Percentiles rank a stretch among this genome's conserved stretches.
These are phyloP conservation scores for Willisornis vidua DNA, from an alignment of 2,113 vertebrate species.

Conservation along the genomic window DNA sequence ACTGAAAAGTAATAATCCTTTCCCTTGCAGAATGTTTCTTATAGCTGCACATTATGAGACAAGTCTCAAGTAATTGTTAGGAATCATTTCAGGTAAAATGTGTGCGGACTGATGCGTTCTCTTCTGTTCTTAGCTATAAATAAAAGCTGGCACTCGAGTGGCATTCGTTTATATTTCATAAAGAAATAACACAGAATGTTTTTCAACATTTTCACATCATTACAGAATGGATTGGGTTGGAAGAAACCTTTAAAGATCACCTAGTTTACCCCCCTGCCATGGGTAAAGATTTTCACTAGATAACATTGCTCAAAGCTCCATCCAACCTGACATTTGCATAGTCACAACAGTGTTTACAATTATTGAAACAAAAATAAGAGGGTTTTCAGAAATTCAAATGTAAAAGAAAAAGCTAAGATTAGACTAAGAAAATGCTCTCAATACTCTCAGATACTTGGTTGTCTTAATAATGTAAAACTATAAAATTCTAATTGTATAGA, in stretches of 20 bases:
- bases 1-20: background rate
- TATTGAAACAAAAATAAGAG: background rate
- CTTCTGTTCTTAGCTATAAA: background rate
- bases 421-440: background rate
- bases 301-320: background rate
- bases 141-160: background rate
- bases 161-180: background rate
- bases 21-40: background rate
- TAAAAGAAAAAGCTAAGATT: background rate
- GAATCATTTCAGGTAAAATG: background rate
- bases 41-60: background rate
- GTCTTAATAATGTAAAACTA: background rate
- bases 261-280: too few species aligned
- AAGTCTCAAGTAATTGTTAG: background rate
- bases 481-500: background rate
- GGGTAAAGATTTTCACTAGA: background rate
- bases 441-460: background rate
- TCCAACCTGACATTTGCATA: background rate
- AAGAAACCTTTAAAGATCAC: background rate
- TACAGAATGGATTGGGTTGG: background rate
- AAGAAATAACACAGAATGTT: background rate
- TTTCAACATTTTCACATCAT: background rate
- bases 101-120: accelerated
- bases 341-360: background rate
- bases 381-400: background rate